A percentile compares a stretch with the other conserved stretches of the same genome.
Conservation (phyloP, 1,140 invertebrate genomes). For the Pollicipes pollicipes region DNA sequence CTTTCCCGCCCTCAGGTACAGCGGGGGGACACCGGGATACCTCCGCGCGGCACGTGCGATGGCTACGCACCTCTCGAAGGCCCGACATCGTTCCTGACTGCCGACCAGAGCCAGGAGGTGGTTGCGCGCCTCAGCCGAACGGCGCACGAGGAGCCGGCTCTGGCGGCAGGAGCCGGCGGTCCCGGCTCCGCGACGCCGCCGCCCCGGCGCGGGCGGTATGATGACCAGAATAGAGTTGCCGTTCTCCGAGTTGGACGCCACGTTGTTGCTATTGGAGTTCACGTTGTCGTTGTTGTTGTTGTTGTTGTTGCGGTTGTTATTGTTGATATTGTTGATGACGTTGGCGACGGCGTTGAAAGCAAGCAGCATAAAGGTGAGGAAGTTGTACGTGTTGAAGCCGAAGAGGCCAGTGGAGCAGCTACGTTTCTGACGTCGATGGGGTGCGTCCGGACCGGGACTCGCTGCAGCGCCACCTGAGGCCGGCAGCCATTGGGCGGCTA, state of each 20-base stretch:
- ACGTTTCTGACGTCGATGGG: background rate
- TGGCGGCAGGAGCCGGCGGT: background rate
- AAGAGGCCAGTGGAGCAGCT: conserved; percentile 5
- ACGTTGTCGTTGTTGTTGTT: conserved; percentile 16
- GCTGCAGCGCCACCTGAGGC: background rate
- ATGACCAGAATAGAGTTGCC: conserved; percentile 13
- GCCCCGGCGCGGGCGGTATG: conserved; percentile 10
- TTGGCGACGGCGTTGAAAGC: conserved; percentile 16
- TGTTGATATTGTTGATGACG: conserved; percentile 17
- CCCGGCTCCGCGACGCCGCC: background rate
- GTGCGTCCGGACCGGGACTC: background rate
- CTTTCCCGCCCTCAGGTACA: background rate
- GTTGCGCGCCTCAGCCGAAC: background rate
- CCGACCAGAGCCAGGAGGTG: background rate
- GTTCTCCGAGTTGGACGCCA: conserved; percentile 14
- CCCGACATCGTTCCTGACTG: background rate
- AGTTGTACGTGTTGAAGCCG: conserved; percentile 17
- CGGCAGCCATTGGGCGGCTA: background rate
- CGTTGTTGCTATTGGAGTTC: conserved; percentile 13
- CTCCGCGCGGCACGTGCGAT: background rate
- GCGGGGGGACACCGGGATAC: background rate
- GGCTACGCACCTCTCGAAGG: background rate
- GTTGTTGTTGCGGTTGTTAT: conserved; percentile 18
- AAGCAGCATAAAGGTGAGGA: conserved; percentile 17
- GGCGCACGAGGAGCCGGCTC: background rate